phyloP scores from a whole-genome alignment of 2,888 invertebrate genomes.

The Morinoia aosen region DNA sequence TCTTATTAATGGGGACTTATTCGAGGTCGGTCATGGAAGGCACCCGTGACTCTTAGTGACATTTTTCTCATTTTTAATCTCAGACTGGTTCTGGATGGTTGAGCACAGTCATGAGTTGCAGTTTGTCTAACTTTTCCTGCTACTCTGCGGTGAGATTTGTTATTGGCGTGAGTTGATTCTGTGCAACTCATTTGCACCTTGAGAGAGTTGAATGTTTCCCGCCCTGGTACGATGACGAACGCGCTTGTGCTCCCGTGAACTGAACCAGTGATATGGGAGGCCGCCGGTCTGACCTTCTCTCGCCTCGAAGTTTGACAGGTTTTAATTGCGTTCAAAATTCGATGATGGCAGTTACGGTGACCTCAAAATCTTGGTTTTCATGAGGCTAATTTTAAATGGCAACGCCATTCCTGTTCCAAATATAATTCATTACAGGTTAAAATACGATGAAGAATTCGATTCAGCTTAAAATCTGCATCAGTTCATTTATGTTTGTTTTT shows the following conservation, averaged over 20 bases:
- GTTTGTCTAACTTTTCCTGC: not conserved
- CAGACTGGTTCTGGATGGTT: not conserved
- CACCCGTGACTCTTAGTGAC: not conserved
- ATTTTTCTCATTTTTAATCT: not conserved
- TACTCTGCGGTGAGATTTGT: not conserved
- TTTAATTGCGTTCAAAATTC: not conserved
- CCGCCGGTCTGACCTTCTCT: not conserved
- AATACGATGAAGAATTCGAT: not conserved
- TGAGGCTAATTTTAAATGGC: not conserved
- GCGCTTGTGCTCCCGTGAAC: not conserved
- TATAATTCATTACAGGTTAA: not conserved
- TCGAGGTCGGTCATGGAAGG: not conserved
- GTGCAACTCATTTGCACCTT: not conserved
- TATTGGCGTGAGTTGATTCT: not conserved
- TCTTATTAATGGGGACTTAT: not conserved
- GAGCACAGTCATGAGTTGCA: not conserved
- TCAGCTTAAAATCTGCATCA: too few species aligned
- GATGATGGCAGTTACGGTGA: not conserved
- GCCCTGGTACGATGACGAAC: not conserved
- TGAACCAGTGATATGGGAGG: not conserved
- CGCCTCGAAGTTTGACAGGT: not conserved
- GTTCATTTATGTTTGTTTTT: not conserved
- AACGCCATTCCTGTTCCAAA: not conserved
- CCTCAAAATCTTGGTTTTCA: not conserved
- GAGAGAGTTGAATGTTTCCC: not conserved